These are phyloP conservation scores for Ellobius talpinus DNA, from an alignment of 2,113 vertebrate genomes.

Conservation along the genomic window DNA sequence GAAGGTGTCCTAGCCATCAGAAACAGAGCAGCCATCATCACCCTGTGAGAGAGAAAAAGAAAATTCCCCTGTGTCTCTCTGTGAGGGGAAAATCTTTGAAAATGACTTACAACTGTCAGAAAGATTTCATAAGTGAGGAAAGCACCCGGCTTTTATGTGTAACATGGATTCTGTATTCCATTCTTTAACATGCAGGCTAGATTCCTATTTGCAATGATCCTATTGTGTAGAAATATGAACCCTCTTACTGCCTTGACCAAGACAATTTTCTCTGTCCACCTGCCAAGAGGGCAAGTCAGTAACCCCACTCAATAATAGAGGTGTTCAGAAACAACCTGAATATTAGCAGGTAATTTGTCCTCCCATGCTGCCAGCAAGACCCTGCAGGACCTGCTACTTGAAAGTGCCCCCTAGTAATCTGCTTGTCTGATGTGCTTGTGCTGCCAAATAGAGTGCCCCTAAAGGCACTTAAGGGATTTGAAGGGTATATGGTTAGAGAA, in stretches of 20 bases:
- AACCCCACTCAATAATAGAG: constrained; percentile 57
- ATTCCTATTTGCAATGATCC: constrained; percentile 19
- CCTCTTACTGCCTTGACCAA: neutral
- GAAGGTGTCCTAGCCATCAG: neutral
- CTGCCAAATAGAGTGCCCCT: constrained; percentile 59
- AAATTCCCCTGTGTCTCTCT: accelerated
- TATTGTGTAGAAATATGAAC: neutral
- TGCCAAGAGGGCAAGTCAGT: constrained; percentile 45
- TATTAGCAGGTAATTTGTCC: constrained; percentile 59
- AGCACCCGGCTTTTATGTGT: neutral
- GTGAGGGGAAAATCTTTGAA: neutral
- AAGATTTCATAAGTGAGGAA: neutral
- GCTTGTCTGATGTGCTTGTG: constrained; percentile 28
- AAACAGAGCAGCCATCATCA: neutral
- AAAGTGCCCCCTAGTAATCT: constrained; percentile 66
- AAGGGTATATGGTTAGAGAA: constrained; percentile 66
- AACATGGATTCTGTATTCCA: neutral
- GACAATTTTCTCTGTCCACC: constrained; percentile 2
- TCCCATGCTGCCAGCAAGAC: neutral
- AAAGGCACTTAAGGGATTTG: constrained; percentile 72
- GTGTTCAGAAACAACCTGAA: constrained; percentile 55
- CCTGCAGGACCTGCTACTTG: constrained; percentile 24
- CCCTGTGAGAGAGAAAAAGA: neutral
- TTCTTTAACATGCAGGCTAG: neutral
- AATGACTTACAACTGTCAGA: neutral